These are phyloP conservation scores for Donacobius atricapilla DNA, from an alignment of 2,113 vertebrate species.

Conservation along the genomic window DNA sequence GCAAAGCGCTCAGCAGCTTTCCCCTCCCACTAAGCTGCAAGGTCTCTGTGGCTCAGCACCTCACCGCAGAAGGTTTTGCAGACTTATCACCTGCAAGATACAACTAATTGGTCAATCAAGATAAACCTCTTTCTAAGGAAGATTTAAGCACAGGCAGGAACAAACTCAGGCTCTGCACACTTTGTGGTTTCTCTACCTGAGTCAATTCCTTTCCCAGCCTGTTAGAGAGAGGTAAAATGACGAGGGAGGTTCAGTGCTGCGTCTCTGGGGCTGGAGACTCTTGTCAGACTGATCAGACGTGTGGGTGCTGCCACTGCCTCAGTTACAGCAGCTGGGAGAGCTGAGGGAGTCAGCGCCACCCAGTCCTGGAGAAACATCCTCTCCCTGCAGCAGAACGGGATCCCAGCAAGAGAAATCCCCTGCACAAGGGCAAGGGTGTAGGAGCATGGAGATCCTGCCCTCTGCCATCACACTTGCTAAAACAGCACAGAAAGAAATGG, in stretches of 20 bases:
- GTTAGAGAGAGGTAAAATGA: neutral
- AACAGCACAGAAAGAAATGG: neutral
- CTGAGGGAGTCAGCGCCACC: neutral
- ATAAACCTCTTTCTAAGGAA: neutral
- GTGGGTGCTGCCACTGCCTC: neutral
- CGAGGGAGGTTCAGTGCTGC: neutral
- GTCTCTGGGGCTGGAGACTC: neutral
- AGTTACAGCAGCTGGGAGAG: neutral
- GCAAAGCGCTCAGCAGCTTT: neutral
- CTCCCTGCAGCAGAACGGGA: neutral
- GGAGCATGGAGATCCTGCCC: neutral
- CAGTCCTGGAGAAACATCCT: neutral
- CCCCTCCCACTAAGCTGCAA: neutral
- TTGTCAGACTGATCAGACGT: neutral
- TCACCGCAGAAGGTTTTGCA: neutral
- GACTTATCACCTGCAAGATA: neutral
- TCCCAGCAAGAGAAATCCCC: neutral
- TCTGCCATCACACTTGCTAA: neutral
- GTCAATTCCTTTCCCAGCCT: neutral
- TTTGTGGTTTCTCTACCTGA: neutral
- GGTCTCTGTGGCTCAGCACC: neutral
- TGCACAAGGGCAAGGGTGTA: neutral
- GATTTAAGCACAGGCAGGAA: neutral
- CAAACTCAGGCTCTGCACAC: neutral
- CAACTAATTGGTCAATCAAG: conserved; percentile 17